phyloP scores from a whole-genome alignment of 2,797 vertebrate species.

The Sebastes oblongus region DNA sequence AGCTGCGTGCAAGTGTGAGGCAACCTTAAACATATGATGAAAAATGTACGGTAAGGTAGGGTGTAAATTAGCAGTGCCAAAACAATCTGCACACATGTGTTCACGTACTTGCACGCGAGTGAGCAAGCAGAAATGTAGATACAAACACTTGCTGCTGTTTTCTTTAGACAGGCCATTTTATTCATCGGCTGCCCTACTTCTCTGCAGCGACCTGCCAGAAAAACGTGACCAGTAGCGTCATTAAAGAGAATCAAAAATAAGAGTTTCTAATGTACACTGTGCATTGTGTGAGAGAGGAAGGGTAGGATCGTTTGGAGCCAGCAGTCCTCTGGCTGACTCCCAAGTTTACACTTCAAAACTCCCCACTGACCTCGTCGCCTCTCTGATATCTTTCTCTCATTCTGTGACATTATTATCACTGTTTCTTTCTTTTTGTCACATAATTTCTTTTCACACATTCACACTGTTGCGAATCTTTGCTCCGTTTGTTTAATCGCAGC shows the following conservation, averaged over 20 bases:
- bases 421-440: background rate
- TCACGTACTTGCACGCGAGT: background rate
- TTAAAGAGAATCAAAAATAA: slow-evolving; percentile 11
- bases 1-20: background rate
- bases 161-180: background rate
- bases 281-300: background rate
- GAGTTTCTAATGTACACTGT: background rate
- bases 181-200: slow-evolving; percentile 40
- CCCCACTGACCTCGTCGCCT: slow-evolving; percentile 15
- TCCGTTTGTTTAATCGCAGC: background rate
- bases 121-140: background rate
- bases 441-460: background rate
- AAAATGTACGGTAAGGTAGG: background rate
- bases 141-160: background rate
- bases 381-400: slow-evolving; percentile 10
- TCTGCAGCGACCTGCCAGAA: background rate
- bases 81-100: background rate
- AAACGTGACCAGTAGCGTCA: slow-evolving; percentile 18
- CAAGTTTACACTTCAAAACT: slow-evolving; percentile 23
- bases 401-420: background rate
- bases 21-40: background rate
- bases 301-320: background rate
- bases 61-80: background rate
- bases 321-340: slow-evolving; percentile 25
- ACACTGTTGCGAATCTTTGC: background rate